A percentile compares a stretch with the other conserved stretches of the same genome.
phyloP scores from a whole-genome alignment of 53 echinoderm and acorn worm species.

The Henricia sp. region DNA sequence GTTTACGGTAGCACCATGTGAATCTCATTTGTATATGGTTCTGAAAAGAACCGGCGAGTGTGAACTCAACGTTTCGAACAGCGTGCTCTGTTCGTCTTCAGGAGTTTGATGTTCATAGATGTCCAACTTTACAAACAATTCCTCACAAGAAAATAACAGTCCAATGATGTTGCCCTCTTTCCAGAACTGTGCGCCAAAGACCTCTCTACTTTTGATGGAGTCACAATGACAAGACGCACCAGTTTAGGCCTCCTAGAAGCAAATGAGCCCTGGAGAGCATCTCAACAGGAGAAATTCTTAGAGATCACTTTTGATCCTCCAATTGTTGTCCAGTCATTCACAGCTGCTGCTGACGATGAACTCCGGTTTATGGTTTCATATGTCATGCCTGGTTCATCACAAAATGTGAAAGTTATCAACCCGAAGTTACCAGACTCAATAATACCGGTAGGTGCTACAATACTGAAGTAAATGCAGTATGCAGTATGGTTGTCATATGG shows the following conservation, averaged over 20 bases:
- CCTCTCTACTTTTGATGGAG: slow-evolving; percentile 13
- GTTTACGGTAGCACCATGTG: too few species aligned
- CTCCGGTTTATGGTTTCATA: slow-evolving; percentile 1
- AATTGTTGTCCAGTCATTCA: slow-evolving; percentile 18
- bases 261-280: slow-evolving; percentile 10
- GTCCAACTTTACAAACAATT: too few species aligned
- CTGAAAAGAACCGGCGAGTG: too few species aligned
- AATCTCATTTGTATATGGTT: too few species aligned
- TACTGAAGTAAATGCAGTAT: too few species aligned
- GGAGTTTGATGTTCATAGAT: too few species aligned
- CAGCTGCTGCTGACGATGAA: background rate
- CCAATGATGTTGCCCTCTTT: background rate
- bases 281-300: background rate
- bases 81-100: too few species aligned
- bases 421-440: too few species aligned
- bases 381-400: background rate
- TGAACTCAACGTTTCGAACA: too few species aligned
- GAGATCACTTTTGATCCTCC: slow-evolving; percentile 18
- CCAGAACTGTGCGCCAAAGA: slow-evolving; percentile 35
- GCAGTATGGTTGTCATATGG: too few species aligned
- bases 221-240: slow-evolving; percentile 9
- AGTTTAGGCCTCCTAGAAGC: background rate
- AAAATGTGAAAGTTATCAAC: too few species aligned
- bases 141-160: background rate
- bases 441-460: too few species aligned